Percentiles rank a stretch among this genome's conserved stretches.
Evolutionary conservation across 2,113 vertebrate genomes (phyloP).

Genomic region (Archocentrus centrarchus): DNA sequence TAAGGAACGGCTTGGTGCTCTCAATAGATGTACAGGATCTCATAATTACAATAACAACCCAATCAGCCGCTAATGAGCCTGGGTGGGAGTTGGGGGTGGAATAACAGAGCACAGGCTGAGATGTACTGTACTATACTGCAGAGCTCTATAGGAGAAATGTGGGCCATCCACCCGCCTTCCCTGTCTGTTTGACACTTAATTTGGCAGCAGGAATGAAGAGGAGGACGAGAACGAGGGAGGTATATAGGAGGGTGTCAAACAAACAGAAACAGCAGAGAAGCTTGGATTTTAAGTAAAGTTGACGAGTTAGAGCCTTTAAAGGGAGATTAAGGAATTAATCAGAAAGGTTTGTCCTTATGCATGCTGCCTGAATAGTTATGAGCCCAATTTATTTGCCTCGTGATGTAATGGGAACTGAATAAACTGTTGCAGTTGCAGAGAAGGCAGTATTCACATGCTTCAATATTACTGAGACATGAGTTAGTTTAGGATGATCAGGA

Average conservation of each 20-base stretch:
- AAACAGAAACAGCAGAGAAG: constrained; percentile 47
- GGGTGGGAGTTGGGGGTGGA: constrained; percentile 14
- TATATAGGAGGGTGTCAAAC: constrained; percentile 26
- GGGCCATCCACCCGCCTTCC: constrained; percentile 62
- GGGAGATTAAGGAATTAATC: neutral
- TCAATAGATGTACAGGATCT: constrained; percentile 57
- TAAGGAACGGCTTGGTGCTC: constrained; percentile 56
- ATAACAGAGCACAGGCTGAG: constrained; percentile 45
- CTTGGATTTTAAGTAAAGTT: constrained; percentile 14
- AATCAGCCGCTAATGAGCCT: constrained; percentile 70
- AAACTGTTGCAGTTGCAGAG: neutral
- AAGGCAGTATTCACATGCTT: neutral
- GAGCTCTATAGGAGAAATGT: constrained; percentile 64
- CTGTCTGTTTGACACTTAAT: constrained; percentile 74
- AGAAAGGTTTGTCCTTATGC: neutral
- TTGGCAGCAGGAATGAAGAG: constrained; percentile 70
- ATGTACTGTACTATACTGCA: constrained; percentile 61
- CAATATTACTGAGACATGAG: neutral
- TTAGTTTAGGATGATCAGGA: neutral
- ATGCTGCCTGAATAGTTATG: neutral
- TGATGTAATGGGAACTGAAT: neutral
- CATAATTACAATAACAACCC: constrained; percentile 76
- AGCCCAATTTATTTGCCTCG: neutral
- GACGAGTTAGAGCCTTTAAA: constrained; percentile 5
- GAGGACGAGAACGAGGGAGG: constrained; percentile 19